Evolutionary conservation across 2,888 invertebrate species (phyloP).

Genomic region (Epistrophe grossulariae): DNA sequence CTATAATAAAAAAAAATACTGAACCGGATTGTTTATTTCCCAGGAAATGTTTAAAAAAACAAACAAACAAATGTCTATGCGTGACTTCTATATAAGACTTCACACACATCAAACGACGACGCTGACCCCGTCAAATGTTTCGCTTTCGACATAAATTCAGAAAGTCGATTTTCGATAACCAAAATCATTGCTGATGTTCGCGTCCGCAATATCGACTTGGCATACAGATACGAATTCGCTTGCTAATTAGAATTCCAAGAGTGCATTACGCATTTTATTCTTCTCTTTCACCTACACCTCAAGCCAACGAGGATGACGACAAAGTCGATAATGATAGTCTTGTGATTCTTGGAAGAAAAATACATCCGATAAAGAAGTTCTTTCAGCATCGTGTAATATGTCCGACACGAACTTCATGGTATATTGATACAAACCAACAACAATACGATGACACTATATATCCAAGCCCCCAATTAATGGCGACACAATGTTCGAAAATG

Average conservation of each 20-base stretch:
- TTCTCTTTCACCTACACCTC: neutral
- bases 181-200: slow-evolving; percentile 43
- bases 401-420: slow-evolving; percentile 31
- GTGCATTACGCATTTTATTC: slow-evolving; percentile 59
- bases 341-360: slow-evolving; percentile 56
- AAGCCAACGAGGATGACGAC: neutral
- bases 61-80: slow-evolving; percentile 9
- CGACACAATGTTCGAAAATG: slow-evolving; percentile 35
- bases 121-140: slow-evolving; percentile 35
- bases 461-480: slow-evolving; percentile 53
- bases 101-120: slow-evolving; percentile 26
- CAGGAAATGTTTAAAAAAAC: slow-evolving; percentile 36
- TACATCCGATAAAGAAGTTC: slow-evolving; percentile 50
- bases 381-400: slow-evolving; percentile 28
- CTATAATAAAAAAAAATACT: neutral
- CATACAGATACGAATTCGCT: slow-evolving; percentile 10
- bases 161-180: slow-evolving; percentile 16
- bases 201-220: slow-evolving; percentile 51
- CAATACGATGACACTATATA: slow-evolving; percentile 28
- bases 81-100: slow-evolving; percentile 35
- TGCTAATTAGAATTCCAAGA: slow-evolving; percentile 70
- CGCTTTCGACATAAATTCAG: neutral
- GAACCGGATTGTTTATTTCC: slow-evolving; percentile 29
- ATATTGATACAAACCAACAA: slow-evolving; percentile 14
- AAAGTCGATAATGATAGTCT: slow-evolving; percentile 1